A percentile compares a stretch with the other conserved stretches of the same genome.
These are phyloP conservation scores for Diplazon laetatorius DNA, from an alignment of 2,888 invertebrate genomes.

Conservation along the genomic window DNA sequence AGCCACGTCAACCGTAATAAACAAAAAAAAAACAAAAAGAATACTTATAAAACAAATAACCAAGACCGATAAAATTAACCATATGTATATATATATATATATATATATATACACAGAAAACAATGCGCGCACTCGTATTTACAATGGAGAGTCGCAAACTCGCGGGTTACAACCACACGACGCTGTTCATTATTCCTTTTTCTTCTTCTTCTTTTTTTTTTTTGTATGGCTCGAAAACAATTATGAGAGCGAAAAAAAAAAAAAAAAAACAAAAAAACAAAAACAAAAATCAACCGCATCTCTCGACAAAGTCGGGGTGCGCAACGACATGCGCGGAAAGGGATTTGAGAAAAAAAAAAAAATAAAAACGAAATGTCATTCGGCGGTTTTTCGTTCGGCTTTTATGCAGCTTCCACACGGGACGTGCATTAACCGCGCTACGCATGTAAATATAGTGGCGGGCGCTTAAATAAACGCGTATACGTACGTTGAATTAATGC, in stretches of 20 bases:
- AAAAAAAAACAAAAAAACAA: neutral
- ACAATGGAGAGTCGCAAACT: slow-evolving; percentile 10
- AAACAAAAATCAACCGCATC: neutral
- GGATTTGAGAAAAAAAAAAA: neutral
- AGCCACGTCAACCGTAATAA: neutral
- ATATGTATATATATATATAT: too few species aligned
- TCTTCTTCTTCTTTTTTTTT: too few species aligned
- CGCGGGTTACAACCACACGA: neutral
- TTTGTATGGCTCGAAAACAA: slow-evolving; percentile 23
- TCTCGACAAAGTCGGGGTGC: slow-evolving; percentile 3
- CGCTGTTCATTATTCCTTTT: too few species aligned
- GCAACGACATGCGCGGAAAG: too few species aligned
- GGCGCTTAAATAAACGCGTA: slow-evolving; percentile 53
- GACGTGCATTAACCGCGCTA: slow-evolving; percentile 1
- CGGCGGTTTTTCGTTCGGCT: neutral
- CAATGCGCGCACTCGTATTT: too few species aligned
- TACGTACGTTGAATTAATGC: slow-evolving; percentile 56
- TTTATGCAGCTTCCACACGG: slow-evolving; percentile 6
- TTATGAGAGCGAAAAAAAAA: neutral
- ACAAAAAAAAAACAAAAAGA: neutral
- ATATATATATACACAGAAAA: too few species aligned
- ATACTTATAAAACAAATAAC: neutral
- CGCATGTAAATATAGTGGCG: slow-evolving; percentile 37
- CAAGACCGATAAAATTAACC: slow-evolving; percentile 6
- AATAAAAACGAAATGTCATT: neutral